Evolutionary conservation across 2,888 invertebrate species (phyloP), one percentile per base, ranked within the genome.

Genomic region (Trichopoda pennipes): DNA sequence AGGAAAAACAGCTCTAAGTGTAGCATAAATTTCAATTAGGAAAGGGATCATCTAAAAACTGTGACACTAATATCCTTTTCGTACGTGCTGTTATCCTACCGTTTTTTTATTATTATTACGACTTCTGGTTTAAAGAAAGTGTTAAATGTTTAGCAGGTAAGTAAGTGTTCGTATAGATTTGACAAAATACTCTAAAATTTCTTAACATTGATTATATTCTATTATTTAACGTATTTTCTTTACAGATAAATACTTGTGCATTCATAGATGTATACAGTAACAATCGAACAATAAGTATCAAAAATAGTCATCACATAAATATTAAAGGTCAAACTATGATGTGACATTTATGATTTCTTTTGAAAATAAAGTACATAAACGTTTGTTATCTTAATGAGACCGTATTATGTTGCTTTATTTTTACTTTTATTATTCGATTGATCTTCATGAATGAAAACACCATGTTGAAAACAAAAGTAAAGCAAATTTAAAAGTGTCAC

Each of bases 251-350:
- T 42, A 21, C 38, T 32, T 2, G 84, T 84, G 83, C 81, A 53
- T 9, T 10, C 10, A 4, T 35, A n/a, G 4, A 8, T 28, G 16
- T 49, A 47, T 60, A 49, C 16, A 56, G 17, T 60, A 51, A 72
- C 23, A 51, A 12, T 21, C 4, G 23, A 21, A 19, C 38, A 53
- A 83, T 53, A 87, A 70, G 63, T 89, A 88, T 88, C 88, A 89
- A 86, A 87, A 89, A 86, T 79, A 81, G 88, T 88, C 89, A 88
- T 88, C 88, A 79, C 88, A 88, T 88, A 88, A 88, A 88, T 88
- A 88, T 85, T 85, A 84, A 82, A 79, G 72, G 77, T 49, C 58
- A 84, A 82, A 77, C 74, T 79, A 72, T 82, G 47, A 73, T 72
- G 82, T 88, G 88, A 88, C 88, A 88, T 89, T 89, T 88, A 88